Evolutionary conservation across 2,797 vertebrate species (phyloP), one percentile per base, ranked within the genome.

Genomic region (Gobio occitaniae): DNA sequence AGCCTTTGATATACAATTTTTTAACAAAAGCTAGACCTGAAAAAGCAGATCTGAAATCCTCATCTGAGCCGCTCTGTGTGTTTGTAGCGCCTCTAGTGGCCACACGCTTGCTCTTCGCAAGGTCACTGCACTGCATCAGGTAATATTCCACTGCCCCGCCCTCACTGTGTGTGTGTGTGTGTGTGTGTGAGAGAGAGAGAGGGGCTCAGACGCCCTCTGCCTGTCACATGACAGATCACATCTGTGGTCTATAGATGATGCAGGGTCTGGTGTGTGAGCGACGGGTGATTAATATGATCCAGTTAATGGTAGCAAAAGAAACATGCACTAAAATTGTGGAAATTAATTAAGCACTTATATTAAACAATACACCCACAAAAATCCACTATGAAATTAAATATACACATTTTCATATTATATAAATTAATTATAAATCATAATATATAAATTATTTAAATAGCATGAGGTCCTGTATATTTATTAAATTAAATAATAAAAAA

Each of bases 71-170:
- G 38, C 25, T 36, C 15, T 32, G 81, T 63, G 80, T 48, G 69
- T 81, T 32, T 17, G 7, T 17, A 47, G 81, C 5, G 69, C 44
- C 56, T 17, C 59, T 2, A 7, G 44, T 75, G 81, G 81, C 0
- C 71, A 75, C 11, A 41, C 0, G 8, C 13, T 29, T 47, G 15
- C 0, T 10, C 50, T 66, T 38, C 21, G 19, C 78, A 80, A 80
- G 78, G 78, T 80, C 61, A 82, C 69, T 48, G 80, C 71, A 83
- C 59, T 72, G 80, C 80, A 72, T 82, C 82, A 52, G 72, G 82
- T 83, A 83, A 66, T 75, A 68, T 83, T 83, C 71, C 82, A 76
- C 8, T 83, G 9, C 9, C 47, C 59, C 44, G 11, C 61, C 82
- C 59, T 66, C 19, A 0, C 16, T 65, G 25, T 9, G 69, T 2